Evolutionary conservation across 2,113 vertebrate genomes (phyloP), one percentile per base, ranked within the genome.

Genomic region (Xiphorhynchus elegans): DNA sequence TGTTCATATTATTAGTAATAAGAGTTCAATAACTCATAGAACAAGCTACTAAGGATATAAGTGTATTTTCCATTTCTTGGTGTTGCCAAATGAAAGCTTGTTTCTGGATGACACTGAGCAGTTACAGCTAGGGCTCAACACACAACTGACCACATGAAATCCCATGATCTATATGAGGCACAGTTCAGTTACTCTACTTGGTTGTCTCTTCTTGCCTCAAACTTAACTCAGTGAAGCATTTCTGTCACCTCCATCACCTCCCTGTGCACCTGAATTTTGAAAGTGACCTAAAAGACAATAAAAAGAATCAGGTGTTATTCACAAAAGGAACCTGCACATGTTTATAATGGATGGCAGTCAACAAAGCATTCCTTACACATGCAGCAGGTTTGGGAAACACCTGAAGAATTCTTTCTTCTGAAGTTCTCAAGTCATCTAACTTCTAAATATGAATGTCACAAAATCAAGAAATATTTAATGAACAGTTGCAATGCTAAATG

Each of bases 121-220:
- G 28, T 49, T 58, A 56, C 13, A 90, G 14, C 16, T 17, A 37
- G 10, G 28, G 47, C 31, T 88, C 9, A 67, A 44, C 8, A 40
- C 5, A 70, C 19, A 44, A 10, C 7, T 26, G 47, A 59, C 33
- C 42, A 5, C 15, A 15, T 8, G 13, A 80, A 86, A 84, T 33
- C 26, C 46, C 10, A 46, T 4, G 10, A 19, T 18, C 23, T 55
- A 3, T 55, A 18, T n/a, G 19, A 44, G 3, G 9, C 28, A 62
- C 33, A 76, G 35, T 53, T 35, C n/a, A 67, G 25, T 52, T 77
- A 73, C 0, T 0, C 29, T 31, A 25, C 8, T 26, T 31, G 25
- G 33, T 46, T n/a, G 28, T 23, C 35, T 58, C 50, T 35, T 83
- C 35, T 81, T 58, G 20, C 59, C 46, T 74, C 78, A 86, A 88